Base-by-base conservation (phyloP, 2,888 invertebrate species). In the Scaptodrosophila latifasciaeformis region DNA sequence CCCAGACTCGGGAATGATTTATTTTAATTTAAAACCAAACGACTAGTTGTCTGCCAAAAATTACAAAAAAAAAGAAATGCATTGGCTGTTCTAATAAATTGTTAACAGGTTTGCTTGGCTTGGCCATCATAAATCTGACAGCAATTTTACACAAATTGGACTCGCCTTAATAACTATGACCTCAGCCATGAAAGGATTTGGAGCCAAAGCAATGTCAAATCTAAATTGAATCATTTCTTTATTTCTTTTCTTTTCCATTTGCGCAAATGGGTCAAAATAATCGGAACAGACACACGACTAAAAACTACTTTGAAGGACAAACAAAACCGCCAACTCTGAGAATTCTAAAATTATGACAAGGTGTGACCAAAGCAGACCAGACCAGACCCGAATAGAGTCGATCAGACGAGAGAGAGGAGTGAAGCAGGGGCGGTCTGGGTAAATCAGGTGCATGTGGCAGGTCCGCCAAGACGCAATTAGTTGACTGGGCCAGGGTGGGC, bases 141-240 rank as follows among this genome's bases (percentile, higher is more conserved):
- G 18, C n/a, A 29, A 46, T 17, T 74, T 62, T 61, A 58, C 64
- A 61, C 65, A 81, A 75, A 78, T 81, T 81, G 72, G 81, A 58
- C 47, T 69, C 61, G 78, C 82, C 70, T 75, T 78, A 78, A 82
- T 80, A 78, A 67, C 65, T 67, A 42, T 67, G 76, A 70, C 82
- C 79, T 79, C 82, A 76, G 71, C 81, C 79, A 68, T 79, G 79
- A 79, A 81, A 75, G 81, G 80, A 78, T 81, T 80, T 63, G 35
- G 54, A 55, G n/a, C n/a, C n/a, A 53, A 27, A 42, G 68, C 69
- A 65, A 68, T 68, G 65, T 50, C 65, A 7, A 58, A 47, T 49
- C 63, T 62, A 77, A 78, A 71, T 78, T 79, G 56, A 58, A 75
- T 17, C 15, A 29, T 37, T 48, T 31, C 3, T 30, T 31, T 47